Percentiles rank a stretch among this genome's conserved stretches.
Conservation (phyloP, 2,888 invertebrate genomes). For the Gastracanthus pulcherrimus region DNA sequence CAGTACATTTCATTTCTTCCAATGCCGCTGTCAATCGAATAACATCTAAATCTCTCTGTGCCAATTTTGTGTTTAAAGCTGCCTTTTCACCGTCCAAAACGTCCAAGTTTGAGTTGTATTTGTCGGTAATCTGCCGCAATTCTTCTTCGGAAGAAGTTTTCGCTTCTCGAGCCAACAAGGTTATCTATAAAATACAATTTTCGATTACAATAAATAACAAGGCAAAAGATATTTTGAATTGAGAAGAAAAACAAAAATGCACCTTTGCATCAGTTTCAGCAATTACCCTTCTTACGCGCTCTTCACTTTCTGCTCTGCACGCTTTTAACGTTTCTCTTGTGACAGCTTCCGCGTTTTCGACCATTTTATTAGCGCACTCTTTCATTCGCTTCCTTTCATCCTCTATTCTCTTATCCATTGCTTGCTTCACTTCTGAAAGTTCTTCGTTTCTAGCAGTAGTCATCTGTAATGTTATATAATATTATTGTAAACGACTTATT, state of each 20-base stretch:
- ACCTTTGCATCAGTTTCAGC: constrained; percentile 72
- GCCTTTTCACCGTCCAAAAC: constrained; percentile 67
- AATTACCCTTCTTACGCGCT: constrained; percentile 69
- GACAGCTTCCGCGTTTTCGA: constrained; percentile 69
- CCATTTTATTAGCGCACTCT: constrained; percentile 67
- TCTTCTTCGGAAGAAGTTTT: constrained; percentile 67
- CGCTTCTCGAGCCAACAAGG: constrained; percentile 67
- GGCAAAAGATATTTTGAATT: not conserved
- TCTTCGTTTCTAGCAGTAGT: constrained; percentile 65
- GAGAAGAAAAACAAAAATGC: constrained; percentile 46
- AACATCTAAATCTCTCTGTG: constrained; percentile 68
- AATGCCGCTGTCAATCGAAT: constrained; percentile 64
- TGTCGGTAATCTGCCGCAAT: constrained; percentile 67
- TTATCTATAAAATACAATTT: constrained; percentile 61
- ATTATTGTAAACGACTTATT: not conserved
- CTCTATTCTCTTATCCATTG: constrained; percentile 64
- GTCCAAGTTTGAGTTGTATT: constrained; percentile 64
- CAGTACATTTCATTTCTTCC: constrained; percentile 69
- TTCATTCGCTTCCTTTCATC: constrained; percentile 68
- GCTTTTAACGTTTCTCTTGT: constrained; percentile 69
- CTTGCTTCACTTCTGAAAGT: constrained; percentile 62
- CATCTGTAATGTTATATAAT: constrained; percentile 60
- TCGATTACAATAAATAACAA: not conserved
- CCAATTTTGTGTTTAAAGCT: constrained; percentile 66
- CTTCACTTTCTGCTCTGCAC: constrained; percentile 70